phyloP scores from a whole-genome alignment of 2,113 vertebrate genomes.

The Sus scrofa region DNA sequence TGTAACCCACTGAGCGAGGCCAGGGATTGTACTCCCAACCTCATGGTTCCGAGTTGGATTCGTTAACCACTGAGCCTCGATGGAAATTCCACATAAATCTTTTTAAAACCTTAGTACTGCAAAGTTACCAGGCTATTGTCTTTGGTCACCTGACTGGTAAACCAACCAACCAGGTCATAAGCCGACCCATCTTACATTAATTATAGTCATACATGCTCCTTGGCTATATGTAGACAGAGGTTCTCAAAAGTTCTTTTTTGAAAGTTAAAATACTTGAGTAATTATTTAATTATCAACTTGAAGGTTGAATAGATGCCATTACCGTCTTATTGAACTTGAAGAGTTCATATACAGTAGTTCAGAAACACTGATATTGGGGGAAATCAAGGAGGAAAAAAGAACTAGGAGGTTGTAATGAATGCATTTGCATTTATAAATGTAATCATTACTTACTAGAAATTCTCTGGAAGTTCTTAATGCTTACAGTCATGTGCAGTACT shows the following conservation, averaged over 20 bases:
- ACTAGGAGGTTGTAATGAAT: background rate
- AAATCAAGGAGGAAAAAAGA: constrained; percentile 6
- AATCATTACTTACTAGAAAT: constrained; percentile 14
- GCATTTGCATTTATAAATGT: constrained; percentile 28
- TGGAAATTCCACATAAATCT: too few relatives aligned
- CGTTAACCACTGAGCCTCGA: too few relatives aligned
- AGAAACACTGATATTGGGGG: background rate
- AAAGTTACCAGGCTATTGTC: background rate
- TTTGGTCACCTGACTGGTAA: constrained; percentile 2
- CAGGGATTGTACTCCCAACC: too few relatives aligned
- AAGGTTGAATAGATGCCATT: background rate
- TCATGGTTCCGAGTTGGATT: too few relatives aligned
- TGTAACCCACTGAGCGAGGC: too few relatives aligned
- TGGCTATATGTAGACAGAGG: background rate
- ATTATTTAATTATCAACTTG: constrained; percentile 35
- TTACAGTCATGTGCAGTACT: background rate
- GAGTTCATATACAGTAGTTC: constrained; percentile 18
- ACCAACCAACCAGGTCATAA: background rate
- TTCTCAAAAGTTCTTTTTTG: constrained; percentile 34
- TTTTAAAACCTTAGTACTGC: background rate
- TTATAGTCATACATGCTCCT: background rate
- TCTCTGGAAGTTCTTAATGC: background rate
- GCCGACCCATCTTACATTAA: background rate
- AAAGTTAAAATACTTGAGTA: constrained; percentile 16
- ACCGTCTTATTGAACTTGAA: background rate